These are phyloP conservation scores for Ranitomeya imitator DNA, from an alignment of 2,113 vertebrate genomes.

Conservation along the genomic window DNA sequence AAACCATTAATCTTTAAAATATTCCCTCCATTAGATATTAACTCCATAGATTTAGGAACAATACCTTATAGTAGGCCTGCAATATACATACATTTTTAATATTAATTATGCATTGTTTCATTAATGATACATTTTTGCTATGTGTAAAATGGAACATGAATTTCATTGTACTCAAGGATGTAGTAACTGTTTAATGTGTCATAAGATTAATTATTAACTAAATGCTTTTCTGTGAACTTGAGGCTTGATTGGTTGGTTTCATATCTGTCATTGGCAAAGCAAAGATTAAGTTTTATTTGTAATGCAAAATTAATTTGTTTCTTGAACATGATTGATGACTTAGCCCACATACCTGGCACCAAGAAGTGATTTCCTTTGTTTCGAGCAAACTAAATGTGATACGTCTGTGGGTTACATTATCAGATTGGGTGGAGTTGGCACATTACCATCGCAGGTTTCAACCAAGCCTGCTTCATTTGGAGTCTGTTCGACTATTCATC, in stretches of 20 bases:
- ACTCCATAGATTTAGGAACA: too few relatives aligned
- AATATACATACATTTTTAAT: neutral
- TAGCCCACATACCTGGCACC: constrained; percentile 52
- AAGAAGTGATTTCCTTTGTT: constrained; percentile 51
- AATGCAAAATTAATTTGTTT: constrained; percentile 43
- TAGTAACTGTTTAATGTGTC: constrained; percentile 28
- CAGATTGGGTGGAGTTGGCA: constrained; percentile 42
- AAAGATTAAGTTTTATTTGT: constrained; percentile 54
- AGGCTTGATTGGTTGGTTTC: constrained; percentile 24
- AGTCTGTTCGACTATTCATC: neutral
- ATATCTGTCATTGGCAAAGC: constrained; percentile 41
- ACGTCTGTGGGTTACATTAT: constrained; percentile 18
- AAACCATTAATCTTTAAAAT: too few relatives aligned
- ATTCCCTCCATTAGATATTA: too few relatives aligned
- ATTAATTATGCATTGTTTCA: neutral
- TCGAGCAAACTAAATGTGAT: constrained; percentile 45
- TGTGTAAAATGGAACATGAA: neutral
- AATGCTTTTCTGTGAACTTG: neutral
- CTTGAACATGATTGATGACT: constrained; percentile 45
- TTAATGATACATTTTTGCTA: neutral
- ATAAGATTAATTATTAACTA: constrained; percentile 48
- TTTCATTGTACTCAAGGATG: neutral
- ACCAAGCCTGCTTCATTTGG: neutral
- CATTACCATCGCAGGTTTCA: neutral
- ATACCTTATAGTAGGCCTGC: too few relatives aligned